phyloP scores from a whole-genome alignment of 2,113 vertebrate species.

The Felis chaus region DNA sequence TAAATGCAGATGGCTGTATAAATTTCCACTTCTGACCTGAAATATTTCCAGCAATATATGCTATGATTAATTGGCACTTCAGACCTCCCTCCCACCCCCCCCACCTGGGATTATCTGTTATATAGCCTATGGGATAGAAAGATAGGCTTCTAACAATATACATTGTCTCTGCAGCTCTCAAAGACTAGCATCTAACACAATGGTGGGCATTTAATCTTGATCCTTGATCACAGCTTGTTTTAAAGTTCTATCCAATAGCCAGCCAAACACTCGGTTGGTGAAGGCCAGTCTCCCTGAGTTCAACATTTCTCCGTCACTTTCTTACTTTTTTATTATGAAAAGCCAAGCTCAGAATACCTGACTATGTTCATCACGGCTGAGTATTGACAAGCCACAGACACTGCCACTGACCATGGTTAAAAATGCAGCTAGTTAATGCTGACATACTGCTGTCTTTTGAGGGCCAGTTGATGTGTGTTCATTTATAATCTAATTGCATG shows the following conservation, averaged over 20 bases:
- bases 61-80: conserved; percentile 74
- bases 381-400: conserved; percentile 56
- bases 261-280: background rate
- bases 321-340: conserved; percentile 54
- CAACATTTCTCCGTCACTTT: background rate
- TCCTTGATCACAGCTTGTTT: conserved; percentile 6
- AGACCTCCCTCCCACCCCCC: conserved; percentile 27
- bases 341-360: conserved; percentile 15
- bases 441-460: conserved; percentile 68
- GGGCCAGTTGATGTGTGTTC: conserved; percentile 65
- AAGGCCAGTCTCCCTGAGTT: conserved; percentile 53
- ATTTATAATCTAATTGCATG: conserved; percentile 84
- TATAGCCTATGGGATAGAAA: conserved; percentile 64
- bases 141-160: conserved; percentile 55
- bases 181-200: conserved; percentile 17
- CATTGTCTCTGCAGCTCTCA: conserved; percentile 34
- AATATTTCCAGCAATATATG: conserved; percentile 76
- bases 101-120: conserved; percentile 69
- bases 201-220: conserved; percentile 62
- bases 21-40: conserved; percentile 77
- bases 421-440: conserved; percentile 64
- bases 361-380: conserved; percentile 41
- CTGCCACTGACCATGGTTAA: conserved; percentile 58
- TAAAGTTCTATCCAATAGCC: conserved; percentile 42
- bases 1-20: conserved; percentile 81